phyloP scores from a whole-genome alignment of 2,113 vertebrate species.

The Hyaena hyaena region DNA sequence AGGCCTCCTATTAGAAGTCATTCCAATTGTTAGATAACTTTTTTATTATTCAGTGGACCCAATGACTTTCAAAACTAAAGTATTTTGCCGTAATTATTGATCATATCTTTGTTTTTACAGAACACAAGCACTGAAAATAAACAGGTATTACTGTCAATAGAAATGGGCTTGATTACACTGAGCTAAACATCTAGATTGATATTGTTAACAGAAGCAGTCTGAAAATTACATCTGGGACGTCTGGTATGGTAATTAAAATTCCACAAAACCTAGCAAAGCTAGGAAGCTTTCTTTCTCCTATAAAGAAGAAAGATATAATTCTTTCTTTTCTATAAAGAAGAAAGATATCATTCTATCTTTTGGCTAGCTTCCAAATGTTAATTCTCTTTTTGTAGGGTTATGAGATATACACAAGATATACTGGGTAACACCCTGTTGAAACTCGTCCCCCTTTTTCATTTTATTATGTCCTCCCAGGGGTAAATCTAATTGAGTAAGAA shows the following conservation, averaged over 20 bases:
- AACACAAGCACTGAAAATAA: constrained; percentile 43
- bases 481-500: neutral
- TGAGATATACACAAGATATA: neutral
- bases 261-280: neutral
- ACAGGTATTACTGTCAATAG: constrained; percentile 30
- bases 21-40: constrained; percentile 64
- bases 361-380: neutral
- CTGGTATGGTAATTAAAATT: constrained; percentile 58
- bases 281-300: neutral
- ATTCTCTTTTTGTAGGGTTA: neutral
- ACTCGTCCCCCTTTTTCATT: neutral
- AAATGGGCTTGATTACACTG: constrained; percentile 53
- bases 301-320: neutral
- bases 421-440: neutral
- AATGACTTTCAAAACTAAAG: constrained; percentile 64
- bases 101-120: constrained; percentile 62
- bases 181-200: constrained; percentile 44
- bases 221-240: constrained; percentile 28
- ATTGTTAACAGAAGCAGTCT: constrained; percentile 41
- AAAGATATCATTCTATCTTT: neutral
- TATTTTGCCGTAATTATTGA: constrained; percentile 64
- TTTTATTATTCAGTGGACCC: constrained; percentile 46
- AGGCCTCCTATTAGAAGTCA: neutral
- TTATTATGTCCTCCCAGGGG: neutral
- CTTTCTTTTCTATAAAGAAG: neutral